phyloP scores from a whole-genome alignment of 2,888 invertebrate genomes.

The Loripinus fragilis region DNA sequence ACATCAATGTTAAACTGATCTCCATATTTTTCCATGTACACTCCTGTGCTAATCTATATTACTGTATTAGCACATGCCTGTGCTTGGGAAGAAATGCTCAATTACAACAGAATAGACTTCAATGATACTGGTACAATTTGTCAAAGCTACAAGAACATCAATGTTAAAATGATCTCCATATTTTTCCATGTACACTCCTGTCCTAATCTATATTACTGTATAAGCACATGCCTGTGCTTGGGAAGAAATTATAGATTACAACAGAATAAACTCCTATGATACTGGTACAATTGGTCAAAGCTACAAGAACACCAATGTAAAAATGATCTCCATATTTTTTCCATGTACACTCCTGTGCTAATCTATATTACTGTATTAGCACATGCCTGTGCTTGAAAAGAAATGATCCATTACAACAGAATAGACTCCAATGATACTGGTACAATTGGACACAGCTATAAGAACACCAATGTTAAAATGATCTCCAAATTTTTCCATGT shows the following conservation, averaged over 20 bases:
- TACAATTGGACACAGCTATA: too few relatives aligned
- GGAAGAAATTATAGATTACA: background rate
- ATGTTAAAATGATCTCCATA: background rate
- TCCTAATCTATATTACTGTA: background rate
- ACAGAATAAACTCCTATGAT: background rate
- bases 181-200: background rate
- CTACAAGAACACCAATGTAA: background rate
- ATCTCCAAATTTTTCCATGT: background rate
- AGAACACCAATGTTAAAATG: background rate
- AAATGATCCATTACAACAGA: background rate
- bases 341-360: background rate
- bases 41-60: background rate
- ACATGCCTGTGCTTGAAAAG: constrained; percentile 7
- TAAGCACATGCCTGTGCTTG: constrained; percentile 13
- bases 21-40: background rate
- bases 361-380: background rate
- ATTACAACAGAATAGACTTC: too few relatives aligned
- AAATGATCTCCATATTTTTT: background rate
- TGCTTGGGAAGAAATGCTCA: background rate
- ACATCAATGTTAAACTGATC: background rate
- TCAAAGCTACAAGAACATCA: too few relatives aligned
- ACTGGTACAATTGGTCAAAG: background rate
- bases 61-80: background rate
- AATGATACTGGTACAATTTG: too few relatives aligned
- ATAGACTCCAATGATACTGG: too few relatives aligned